These are phyloP conservation scores for Helarctos malayanus DNA, from an alignment of 2,797 vertebrate genomes.

Conservation along the genomic window DNA sequence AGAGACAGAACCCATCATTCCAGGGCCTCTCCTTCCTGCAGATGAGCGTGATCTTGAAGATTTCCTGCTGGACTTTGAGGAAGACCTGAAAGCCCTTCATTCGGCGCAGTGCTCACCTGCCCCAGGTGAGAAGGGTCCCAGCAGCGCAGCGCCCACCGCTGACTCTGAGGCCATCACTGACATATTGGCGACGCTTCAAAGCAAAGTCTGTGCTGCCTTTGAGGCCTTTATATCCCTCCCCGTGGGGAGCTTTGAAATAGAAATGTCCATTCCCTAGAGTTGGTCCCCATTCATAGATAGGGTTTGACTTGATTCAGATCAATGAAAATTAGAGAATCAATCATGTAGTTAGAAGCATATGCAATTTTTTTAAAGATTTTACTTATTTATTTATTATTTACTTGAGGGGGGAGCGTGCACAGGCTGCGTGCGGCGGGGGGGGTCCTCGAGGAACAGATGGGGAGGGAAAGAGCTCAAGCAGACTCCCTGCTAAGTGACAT, in stretches of 20 bases:
- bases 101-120: constrained; percentile 94
- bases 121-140: constrained; percentile 91
- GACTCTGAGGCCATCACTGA: neutral
- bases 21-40: constrained; percentile 82
- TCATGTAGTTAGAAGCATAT: neutral
- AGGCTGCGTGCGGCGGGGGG: neutral
- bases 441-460: neutral
- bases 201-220: neutral
- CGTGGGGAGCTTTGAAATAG: neutral
- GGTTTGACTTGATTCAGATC: neutral
- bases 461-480: neutral
- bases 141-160: neutral
- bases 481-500: neutral
- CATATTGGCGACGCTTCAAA: neutral
- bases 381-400: neutral
- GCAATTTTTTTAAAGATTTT: neutral
- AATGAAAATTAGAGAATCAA: constrained; percentile 9
- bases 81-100: constrained; percentile 93
- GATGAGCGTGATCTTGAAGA: constrained; percentile 95
- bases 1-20: constrained; percentile 64
- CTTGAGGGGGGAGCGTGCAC: neutral
- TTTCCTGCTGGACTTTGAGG: constrained; percentile 94
- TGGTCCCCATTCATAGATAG: neutral
- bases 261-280: neutral
- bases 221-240: neutral